Percentiles rank a stretch among this genome's conserved stretches.
phyloP scores from a whole-genome alignment of 2,888 invertebrate species.

The Agonum fuliginosum region DNA sequence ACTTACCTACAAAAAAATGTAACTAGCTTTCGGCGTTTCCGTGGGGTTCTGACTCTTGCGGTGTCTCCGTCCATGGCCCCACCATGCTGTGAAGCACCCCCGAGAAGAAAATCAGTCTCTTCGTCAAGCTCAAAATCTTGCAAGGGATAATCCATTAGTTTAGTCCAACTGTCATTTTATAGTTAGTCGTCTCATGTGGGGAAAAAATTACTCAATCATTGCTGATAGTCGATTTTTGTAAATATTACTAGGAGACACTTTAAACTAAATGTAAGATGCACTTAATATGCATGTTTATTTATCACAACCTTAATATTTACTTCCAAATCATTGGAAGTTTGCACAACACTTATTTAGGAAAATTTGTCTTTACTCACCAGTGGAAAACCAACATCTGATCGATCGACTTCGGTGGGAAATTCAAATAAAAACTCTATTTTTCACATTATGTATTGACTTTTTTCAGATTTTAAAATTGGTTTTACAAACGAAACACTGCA shows the following conservation, averaged over 20 bases:
- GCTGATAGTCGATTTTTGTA: not conserved
- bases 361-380: constrained; percentile 48
- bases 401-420: constrained; percentile 40
- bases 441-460: constrained; percentile 49
- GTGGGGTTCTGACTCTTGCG: constrained; percentile 68
- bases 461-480: constrained; percentile 45
- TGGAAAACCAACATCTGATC: constrained; percentile 45
- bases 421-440: constrained; percentile 28
- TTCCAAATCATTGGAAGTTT: constrained; percentile 5
- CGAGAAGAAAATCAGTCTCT: constrained; percentile 72
- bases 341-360: constrained; percentile 34
- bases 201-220: constrained; percentile 14
- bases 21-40: constrained; percentile 67
- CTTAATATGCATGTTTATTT: not conserved
- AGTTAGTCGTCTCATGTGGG: not conserved
- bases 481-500: constrained; percentile 45
- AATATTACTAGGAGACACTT: not conserved
- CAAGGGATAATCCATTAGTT: constrained; percentile 72
- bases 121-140: constrained; percentile 71
- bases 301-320: constrained; percentile 26
- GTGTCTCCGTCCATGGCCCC: constrained; percentile 71
- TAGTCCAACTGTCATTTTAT: constrained; percentile 38
- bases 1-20: constrained; percentile 69
- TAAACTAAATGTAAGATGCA: not conserved
- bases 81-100: constrained; percentile 69